Conservation (phyloP, 2,888 invertebrate species). For the Drosophila demipolita region DNA sequence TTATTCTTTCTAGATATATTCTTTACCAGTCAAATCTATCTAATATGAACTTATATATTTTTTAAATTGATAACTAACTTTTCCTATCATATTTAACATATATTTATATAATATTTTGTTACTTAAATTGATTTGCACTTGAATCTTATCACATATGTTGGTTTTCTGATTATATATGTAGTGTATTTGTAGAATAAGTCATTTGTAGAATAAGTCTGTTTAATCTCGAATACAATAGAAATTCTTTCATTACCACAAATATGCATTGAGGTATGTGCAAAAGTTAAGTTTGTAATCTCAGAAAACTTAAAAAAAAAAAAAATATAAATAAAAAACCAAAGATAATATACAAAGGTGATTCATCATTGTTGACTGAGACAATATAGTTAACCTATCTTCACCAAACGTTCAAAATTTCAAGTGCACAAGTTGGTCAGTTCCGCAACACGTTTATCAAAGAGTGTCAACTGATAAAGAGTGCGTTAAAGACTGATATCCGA, state of each 20-base stretch:
- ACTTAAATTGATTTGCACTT: not conserved
- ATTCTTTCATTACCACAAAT: not conserved
- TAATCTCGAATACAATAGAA: not conserved
- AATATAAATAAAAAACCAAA: not conserved
- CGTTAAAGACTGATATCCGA: slow-evolving; percentile 11
- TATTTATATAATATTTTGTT: not conserved
- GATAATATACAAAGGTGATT: slow-evolving; percentile 5
- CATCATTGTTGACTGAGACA: slow-evolving; percentile 4
- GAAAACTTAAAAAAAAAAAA: slow-evolving; percentile 4
- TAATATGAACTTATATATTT: not conserved
- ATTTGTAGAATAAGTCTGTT: not conserved
- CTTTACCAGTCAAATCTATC: not conserved
- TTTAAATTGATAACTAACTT: not conserved
- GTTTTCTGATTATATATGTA: not conserved
- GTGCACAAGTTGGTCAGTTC: slow-evolving; percentile 27
- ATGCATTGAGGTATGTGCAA: not conserved
- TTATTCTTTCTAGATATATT: not conserved
- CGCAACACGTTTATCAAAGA: slow-evolving; percentile 23
- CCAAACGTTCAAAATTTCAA: slow-evolving; percentile 25
- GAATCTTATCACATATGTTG: not conserved
- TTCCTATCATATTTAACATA: not conserved
- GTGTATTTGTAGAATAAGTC: not conserved
- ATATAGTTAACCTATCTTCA: slow-evolving; percentile 30
- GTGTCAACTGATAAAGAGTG: slow-evolving; percentile 27
- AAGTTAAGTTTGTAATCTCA: not conserved